Evolutionary conservation across 2,888 invertebrate species (phyloP).

Genomic region (Dysmachus trigonus): DNA sequence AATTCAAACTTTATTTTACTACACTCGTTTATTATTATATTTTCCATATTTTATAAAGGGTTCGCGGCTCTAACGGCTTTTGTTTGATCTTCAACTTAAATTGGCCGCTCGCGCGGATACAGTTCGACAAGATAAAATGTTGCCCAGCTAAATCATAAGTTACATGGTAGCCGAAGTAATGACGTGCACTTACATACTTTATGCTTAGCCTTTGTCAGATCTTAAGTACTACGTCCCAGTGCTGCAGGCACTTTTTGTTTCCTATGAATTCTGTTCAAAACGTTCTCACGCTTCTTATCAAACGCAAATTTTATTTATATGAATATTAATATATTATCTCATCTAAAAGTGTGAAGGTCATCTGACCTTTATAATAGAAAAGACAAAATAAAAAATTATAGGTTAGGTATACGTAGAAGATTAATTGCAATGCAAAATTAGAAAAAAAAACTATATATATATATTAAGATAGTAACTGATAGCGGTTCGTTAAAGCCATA

Average conservation of each 20-base stretch:
- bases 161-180: background rate
- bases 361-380: too few relatives aligned
- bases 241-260: background rate
- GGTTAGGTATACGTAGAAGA: background rate
- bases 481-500: too few relatives aligned
- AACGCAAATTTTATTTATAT: background rate
- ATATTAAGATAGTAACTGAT: too few relatives aligned
- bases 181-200: background rate
- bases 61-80: slow-evolving; percentile 20
- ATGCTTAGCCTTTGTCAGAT: background rate
- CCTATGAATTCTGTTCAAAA: background rate
- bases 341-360: background rate
- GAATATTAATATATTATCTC: background rate
- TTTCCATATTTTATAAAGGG: slow-evolving; percentile 40
- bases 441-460: too few relatives aligned
- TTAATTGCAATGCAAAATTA: background rate
- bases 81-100: slow-evolving; percentile 35
- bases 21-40: slow-evolving; percentile 32
- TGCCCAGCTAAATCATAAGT: slow-evolving; percentile 9
- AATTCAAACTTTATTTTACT: slow-evolving; percentile 32
- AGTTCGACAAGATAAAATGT: slow-evolving; percentile 21
- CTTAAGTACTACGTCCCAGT: background rate
- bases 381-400: background rate
- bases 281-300: background rate
- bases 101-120: slow-evolving; percentile 5